Conservation (phyloP, 2,797 vertebrate genomes). For the Rhinella marina region DNA sequence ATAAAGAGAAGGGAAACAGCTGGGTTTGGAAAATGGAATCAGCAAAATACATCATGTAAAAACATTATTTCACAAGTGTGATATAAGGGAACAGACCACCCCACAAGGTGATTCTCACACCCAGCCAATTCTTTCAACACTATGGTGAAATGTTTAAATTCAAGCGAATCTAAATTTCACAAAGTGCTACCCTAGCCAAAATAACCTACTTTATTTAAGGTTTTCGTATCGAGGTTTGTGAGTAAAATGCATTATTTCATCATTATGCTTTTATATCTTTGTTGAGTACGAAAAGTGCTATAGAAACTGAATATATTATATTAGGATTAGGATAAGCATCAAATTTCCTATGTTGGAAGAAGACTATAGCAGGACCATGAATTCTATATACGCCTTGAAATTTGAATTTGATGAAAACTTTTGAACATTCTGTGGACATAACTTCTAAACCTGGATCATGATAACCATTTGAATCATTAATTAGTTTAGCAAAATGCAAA, state of each 20-base stretch:
- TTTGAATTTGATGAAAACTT: not conserved
- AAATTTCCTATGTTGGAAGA: no score
- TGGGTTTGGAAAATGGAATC: slow-evolving; percentile 37
- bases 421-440: not conserved
- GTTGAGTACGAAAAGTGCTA: not conserved
- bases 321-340: not conserved
- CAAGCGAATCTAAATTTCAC: slow-evolving; percentile 23
- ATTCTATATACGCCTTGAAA: not conserved
- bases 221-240: not conserved
- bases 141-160: slow-evolving; percentile 33
- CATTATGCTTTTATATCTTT: not conserved
- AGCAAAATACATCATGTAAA: slow-evolving; percentile 52
- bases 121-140: slow-evolving; percentile 31
- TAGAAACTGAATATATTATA: not conserved
- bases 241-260: not conserved
- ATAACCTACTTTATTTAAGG: not conserved
- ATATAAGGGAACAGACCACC: slow-evolving; percentile 41
- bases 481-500: no score
- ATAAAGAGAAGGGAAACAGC: slow-evolving; percentile 33
- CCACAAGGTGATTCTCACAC: slow-evolving; percentile 28
- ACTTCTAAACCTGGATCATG: not conserved
- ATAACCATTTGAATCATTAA: no score
- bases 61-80: slow-evolving; percentile 61
- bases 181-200: slow-evolving; percentile 22
- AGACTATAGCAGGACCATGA: not conserved